phyloP scores from a whole-genome alignment of 1,140 invertebrate species.

The Adoxophyes honmai region DNA sequence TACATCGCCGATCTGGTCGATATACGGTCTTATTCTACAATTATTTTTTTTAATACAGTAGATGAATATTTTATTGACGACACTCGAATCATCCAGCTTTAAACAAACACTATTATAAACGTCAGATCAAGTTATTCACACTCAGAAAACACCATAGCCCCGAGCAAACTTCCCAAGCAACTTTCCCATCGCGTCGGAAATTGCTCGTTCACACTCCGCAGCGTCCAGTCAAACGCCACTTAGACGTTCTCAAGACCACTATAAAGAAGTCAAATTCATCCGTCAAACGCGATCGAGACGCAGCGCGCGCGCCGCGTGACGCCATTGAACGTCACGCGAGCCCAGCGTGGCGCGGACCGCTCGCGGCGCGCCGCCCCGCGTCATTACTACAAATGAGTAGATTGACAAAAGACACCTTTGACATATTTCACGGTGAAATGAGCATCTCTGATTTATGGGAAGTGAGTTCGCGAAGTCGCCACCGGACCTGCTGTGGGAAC shows the following conservation, averaged over 20 bases:
- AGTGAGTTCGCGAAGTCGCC: constrained; percentile 50
- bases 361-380: constrained; percentile 35
- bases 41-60: no score
- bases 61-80: no score
- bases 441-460: constrained; percentile 71
- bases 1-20: no score
- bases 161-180: constrained; percentile 18
- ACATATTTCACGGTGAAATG: constrained; percentile 59
- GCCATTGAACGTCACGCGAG: constrained; percentile 50
- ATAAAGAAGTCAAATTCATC: constrained; percentile 55
- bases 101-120: no score
- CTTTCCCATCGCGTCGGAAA: constrained; percentile 56
- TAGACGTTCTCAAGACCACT: constrained; percentile 45
- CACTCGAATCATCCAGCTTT: no score
- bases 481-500: constrained; percentile 28
- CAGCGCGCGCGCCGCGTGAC: constrained; percentile 48
- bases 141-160: constrained; percentile 17
- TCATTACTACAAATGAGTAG: constrained; percentile 40
- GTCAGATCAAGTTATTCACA: background rate
- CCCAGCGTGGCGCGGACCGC: constrained; percentile 42
- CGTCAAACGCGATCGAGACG: constrained; percentile 56
- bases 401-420: constrained; percentile 53
- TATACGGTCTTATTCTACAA: no score
- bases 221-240: constrained; percentile 42
- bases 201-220: constrained; percentile 67